phyloP scores from a whole-genome alignment of 1,140 invertebrate genomes.

The Drosophila ohnishii region DNA sequence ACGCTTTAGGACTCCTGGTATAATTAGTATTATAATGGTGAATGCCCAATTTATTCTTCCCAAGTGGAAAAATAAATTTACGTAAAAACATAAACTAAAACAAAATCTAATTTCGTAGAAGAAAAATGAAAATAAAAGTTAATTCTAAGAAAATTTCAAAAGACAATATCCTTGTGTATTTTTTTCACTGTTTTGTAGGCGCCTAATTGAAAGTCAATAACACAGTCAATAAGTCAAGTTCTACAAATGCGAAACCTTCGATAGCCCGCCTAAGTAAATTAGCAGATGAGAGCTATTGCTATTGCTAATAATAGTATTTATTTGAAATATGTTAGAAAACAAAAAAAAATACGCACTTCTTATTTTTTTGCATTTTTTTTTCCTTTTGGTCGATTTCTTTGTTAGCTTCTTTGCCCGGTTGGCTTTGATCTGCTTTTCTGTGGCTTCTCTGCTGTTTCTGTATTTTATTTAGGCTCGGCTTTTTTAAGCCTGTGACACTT shows the following conservation, averaged over 20 bases:
- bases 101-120: not conserved
- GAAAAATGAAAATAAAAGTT: not conserved
- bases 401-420: slow-evolving; percentile 10
- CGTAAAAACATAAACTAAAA: not conserved
- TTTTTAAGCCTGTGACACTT: slow-evolving; percentile 53
- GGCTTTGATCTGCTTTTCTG: slow-evolving; percentile 62
- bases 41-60: not conserved
- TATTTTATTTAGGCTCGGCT: slow-evolving; percentile 1
- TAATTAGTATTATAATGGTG: not conserved
- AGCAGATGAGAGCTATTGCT: slow-evolving; percentile 5
- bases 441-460: slow-evolving; percentile 54
- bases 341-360: slow-evolving; percentile 3
- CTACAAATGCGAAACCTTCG: not conserved
- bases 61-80: not conserved
- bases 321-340: not conserved
- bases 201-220: slow-evolving; percentile 34
- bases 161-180: not conserved
- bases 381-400: slow-evolving; percentile 24
- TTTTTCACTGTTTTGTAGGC: slow-evolving; percentile 19
- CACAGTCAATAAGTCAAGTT: slow-evolving; percentile 45
- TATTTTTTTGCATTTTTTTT: not conserved
- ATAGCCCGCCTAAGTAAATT: slow-evolving; percentile 6
- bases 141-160: not conserved
- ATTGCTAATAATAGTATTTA: not conserved
- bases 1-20: not conserved